phyloP scores from a whole-genome alignment of 2,113 vertebrate genomes.

The Erinaceus europaeus region DNA sequence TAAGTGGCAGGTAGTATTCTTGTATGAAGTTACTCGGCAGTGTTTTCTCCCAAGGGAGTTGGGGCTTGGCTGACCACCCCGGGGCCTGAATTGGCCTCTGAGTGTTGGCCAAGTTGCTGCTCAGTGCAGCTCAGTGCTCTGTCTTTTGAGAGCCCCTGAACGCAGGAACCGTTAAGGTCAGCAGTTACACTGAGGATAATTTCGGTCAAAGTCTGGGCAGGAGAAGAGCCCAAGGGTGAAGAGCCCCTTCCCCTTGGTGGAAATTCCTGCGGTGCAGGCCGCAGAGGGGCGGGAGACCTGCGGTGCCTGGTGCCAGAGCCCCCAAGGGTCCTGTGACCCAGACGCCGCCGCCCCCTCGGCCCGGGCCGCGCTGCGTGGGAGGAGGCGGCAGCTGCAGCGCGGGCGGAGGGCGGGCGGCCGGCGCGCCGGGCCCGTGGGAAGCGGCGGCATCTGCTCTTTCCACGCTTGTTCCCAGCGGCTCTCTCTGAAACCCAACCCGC shows the following conservation, averaged over 20 bases:
- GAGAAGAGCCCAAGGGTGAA: background rate
- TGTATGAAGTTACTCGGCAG: background rate
- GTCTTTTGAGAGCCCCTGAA: background rate
- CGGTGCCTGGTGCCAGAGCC: background rate
- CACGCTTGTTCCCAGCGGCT: slow-evolving; percentile 75
- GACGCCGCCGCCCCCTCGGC: slow-evolving; percentile 49
- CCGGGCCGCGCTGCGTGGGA: slow-evolving; percentile 69
- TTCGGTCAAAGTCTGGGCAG: background rate
- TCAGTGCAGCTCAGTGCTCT: background rate
- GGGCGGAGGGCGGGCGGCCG: slow-evolving; percentile 61
- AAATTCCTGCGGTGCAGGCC: background rate
- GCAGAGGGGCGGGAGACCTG: background rate
- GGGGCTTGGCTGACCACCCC: background rate
- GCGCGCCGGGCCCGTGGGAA: slow-evolving; percentile 73
- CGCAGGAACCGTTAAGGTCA: background rate
- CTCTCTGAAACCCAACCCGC: slow-evolving; percentile 73
- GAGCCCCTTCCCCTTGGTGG: background rate
- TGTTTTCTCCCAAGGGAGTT: background rate
- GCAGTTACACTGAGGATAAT: background rate
- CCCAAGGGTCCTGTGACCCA: slow-evolving; percentile 62
- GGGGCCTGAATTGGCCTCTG: background rate
- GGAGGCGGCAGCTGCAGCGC: slow-evolving; percentile 71
- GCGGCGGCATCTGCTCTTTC: slow-evolving; percentile 73
- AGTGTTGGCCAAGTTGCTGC: background rate
- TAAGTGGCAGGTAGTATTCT: background rate